Evolutionary conservation across 2,797 vertebrate species (phyloP), one percentile per base, ranked within the genome.

Genomic region (Oreochromis mossambicus): DNA sequence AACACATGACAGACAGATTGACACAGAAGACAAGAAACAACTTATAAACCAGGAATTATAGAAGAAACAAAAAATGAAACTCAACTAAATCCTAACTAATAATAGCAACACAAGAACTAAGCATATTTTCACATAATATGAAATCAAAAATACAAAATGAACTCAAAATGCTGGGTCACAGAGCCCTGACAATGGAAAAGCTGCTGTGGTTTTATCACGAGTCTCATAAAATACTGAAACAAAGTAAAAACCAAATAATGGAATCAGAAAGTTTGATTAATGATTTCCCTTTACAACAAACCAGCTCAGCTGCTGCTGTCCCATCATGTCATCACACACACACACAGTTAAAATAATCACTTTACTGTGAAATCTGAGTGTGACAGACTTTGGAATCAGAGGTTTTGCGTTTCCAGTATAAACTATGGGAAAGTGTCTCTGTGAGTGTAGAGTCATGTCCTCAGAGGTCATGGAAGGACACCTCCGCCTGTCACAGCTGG

Each of bases 81-180:
- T 24, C 51, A 11, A 1, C 1, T 0, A 52, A 52, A 21, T 21
- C 5, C n/a, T 2, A 52, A 52, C 5, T 52, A 26, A 7, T 24
- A 54, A 24, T 14, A 54, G 52, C 52, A 54, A 54, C 52, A 54
- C 21, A 54, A 54, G 52, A 54, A 26, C 21, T 54, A 0, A 26
- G 6, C 21, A 54, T 7, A 14, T 26, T 26, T 54, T 54, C 52
- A 54, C 21, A 24, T 54, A 54, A 54, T 1, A 21, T 51, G 50
- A 54, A 54, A 54, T 54, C 1, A 54, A 54, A 54, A 54, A 54
- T 24, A 3, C 21, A 54, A 54, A 54, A 6, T 1, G 12, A 54
- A 54, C 52, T 54, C 21, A 26, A 54, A 54, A 26, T 54, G 52
- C 4, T 8, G 52, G 21, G 52, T 24, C 52, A 26, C 6, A 55